Conservation (phyloP, 2,888 invertebrate species). For the Diogma glabrata region DNA sequence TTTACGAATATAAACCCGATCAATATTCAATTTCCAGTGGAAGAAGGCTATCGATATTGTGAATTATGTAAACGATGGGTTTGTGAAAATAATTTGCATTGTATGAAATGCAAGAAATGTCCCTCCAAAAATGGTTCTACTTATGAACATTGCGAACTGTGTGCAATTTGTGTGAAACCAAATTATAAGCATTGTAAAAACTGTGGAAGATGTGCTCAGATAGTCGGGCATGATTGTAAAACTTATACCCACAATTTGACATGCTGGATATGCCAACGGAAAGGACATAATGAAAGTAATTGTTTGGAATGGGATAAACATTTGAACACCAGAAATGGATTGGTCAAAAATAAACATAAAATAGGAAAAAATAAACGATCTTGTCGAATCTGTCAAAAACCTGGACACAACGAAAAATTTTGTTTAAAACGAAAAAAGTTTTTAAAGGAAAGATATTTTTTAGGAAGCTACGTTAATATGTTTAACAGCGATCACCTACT, state of each 20-base stretch:
- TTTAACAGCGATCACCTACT: too few species aligned
- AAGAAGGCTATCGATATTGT: conserved; percentile 62
- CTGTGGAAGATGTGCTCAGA: conserved; percentile 53
- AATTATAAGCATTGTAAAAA: conserved; percentile 65
- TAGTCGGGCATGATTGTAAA: conserved; percentile 42
- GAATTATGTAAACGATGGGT: conserved; percentile 59
- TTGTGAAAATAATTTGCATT: conserved; percentile 57
- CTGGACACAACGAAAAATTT: conserved; percentile 15
- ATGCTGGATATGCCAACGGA: conserved; percentile 30
- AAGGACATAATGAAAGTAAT: conserved; percentile 30
- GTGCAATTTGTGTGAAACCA: conserved; percentile 70
- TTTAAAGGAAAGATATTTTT: conserved; percentile 12
- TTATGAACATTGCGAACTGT: conserved; percentile 54
- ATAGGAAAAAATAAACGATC: conserved; percentile 8
- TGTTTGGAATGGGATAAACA: conserved; percentile 23
- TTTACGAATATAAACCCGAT: conserved; percentile 59
- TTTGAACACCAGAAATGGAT: too few species aligned
- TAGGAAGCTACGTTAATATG: conserved; percentile 11
- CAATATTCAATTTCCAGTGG: conserved; percentile 27
- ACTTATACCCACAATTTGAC: conserved; percentile 30
- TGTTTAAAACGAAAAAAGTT: conserved; percentile 12
- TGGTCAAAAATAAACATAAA: neutral
- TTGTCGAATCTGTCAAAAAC: conserved; percentile 15
- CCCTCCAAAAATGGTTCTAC: conserved; percentile 62
- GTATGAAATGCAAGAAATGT: conserved; percentile 56